These are phyloP conservation scores for Troides oblongomaculatus DNA, from an alignment of 2,888 invertebrate genomes.

Conservation along the genomic window DNA sequence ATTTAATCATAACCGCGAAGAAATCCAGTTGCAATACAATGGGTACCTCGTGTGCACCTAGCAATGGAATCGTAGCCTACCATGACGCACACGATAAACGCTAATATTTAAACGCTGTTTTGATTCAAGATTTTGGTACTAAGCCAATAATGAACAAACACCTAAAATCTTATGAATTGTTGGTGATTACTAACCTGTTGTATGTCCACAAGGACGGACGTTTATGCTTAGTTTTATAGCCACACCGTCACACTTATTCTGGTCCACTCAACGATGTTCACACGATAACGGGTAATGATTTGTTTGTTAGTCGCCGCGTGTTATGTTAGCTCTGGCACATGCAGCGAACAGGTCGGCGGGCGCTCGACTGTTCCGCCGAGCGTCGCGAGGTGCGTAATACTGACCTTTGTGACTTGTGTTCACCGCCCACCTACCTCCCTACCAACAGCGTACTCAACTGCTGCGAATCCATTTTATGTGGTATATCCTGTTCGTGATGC, in stretches of 20 bases:
- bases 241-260: slow-evolving; percentile 13
- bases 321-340: slow-evolving; percentile 33
- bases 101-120: slow-evolving; percentile 41
- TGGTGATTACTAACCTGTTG: slow-evolving; percentile 30
- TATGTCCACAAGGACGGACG: background rate
- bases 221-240: background rate
- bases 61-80: slow-evolving; percentile 30
- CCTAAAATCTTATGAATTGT: slow-evolving; percentile 29
- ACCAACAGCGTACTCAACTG: slow-evolving; percentile 1
- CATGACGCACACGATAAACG: slow-evolving; percentile 33
- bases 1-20: slow-evolving; percentile 7
- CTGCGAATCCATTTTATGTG: background rate
- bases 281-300: slow-evolving; percentile 8
- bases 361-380: slow-evolving; percentile 50
- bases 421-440: slow-evolving; percentile 18
- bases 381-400: slow-evolving; percentile 27
- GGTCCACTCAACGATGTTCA: slow-evolving; percentile 12
- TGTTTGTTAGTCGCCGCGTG: slow-evolving; percentile 7
- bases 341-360: slow-evolving; percentile 50
- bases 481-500: background rate
- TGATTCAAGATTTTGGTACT: slow-evolving; percentile 40
- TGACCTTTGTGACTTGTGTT: slow-evolving; percentile 25
- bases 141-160: slow-evolving; percentile 40
- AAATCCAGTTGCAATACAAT: slow-evolving; percentile 9
- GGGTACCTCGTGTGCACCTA: slow-evolving; percentile 28